These are phyloP conservation scores for Cheilosia variabilis DNA, from an alignment of 2,888 invertebrate species.

Conservation along the genomic window DNA sequence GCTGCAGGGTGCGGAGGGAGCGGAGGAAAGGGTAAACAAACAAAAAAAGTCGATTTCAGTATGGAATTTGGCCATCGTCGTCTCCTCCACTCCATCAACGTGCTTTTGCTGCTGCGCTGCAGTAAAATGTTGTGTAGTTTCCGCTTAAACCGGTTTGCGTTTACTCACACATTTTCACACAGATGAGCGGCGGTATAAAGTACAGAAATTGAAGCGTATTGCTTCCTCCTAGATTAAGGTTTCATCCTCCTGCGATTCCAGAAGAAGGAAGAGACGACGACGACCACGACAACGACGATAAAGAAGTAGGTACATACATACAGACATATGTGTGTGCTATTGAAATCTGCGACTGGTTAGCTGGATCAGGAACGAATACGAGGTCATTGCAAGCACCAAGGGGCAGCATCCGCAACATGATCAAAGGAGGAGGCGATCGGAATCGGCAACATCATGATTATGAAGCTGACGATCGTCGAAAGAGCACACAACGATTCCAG, in stretches of 20 bases:
- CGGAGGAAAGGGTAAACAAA: slow-evolving; percentile 65
- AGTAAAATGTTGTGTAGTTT: slow-evolving; percentile 83
- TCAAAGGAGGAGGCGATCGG: slow-evolving; percentile 72
- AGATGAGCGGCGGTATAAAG: slow-evolving; percentile 65
- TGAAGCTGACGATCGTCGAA: slow-evolving; percentile 68
- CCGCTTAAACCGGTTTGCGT: slow-evolving; percentile 83
- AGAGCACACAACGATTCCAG: slow-evolving; percentile 67
- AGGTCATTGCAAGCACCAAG: slow-evolving; percentile 71
- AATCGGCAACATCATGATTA: slow-evolving; percentile 74
- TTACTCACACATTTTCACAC: slow-evolving; percentile 69
- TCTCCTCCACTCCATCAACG: slow-evolving; percentile 49
- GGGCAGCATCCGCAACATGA: slow-evolving; percentile 73
- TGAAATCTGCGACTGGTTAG: slow-evolving; percentile 35
- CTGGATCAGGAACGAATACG: slow-evolving; percentile 69
- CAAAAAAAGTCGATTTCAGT: slow-evolving; percentile 67
- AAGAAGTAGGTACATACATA: slow-evolving; percentile 16
- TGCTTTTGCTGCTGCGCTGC: slow-evolving; percentile 74
- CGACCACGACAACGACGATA: slow-evolving; percentile 3
- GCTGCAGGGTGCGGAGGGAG: slow-evolving; percentile 4
- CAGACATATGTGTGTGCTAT: background rate
- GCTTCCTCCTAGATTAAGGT: slow-evolving; percentile 75
- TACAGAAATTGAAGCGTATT: slow-evolving; percentile 65
- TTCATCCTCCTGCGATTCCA: slow-evolving; percentile 58
- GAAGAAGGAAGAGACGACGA: slow-evolving; percentile 55
- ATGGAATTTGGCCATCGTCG: slow-evolving; percentile 73